Evolutionary conservation across 2,888 invertebrate genomes (phyloP).

Genomic region (Argynnis bischoffii): DNA sequence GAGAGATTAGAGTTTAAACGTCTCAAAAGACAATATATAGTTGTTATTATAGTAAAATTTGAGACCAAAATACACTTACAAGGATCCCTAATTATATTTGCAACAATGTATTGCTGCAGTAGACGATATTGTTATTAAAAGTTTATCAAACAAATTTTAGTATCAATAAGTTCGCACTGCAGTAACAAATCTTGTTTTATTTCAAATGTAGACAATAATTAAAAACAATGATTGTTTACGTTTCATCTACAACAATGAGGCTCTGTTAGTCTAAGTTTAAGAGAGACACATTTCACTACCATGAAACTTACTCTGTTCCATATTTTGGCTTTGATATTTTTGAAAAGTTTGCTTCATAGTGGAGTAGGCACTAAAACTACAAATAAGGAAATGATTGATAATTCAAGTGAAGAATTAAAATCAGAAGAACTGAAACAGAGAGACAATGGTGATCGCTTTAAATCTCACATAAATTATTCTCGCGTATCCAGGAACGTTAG

Average conservation of each 20-base stretch:
- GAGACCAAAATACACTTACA: not conserved
- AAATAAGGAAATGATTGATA: slow-evolving; percentile 18
- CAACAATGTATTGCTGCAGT: not conserved
- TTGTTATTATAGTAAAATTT: too few species aligned
- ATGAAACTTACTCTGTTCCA: slow-evolving; percentile 31
- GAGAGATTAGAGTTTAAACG: too few species aligned
- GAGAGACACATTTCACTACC: slow-evolving; percentile 27
- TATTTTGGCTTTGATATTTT: slow-evolving; percentile 20
- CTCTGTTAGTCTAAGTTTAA: slow-evolving; percentile 51
- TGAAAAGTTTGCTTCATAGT: slow-evolving; percentile 9
- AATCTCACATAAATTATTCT: not conserved
- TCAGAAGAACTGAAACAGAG: slow-evolving; percentile 12
- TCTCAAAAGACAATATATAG: too few species aligned
- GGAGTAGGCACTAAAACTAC: slow-evolving; percentile 25
- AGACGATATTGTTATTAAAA: slow-evolving; percentile 9
- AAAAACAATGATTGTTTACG: slow-evolving; percentile 64
- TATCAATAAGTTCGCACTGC: slow-evolving; percentile 45
- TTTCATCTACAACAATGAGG: slow-evolving; percentile 52
- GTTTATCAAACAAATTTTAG: slow-evolving; percentile 46
- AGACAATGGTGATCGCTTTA: slow-evolving; percentile 8
- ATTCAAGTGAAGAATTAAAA: slow-evolving; percentile 10
- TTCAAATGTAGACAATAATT: slow-evolving; percentile 52
- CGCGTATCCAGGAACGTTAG: slow-evolving; percentile 12
- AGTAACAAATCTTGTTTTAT: slow-evolving; percentile 53
- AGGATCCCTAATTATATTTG: slow-evolving; percentile 3